A percentile compares a stretch with the other conserved stretches of the same genome.
These are phyloP conservation scores for Stenolophus ochropezus DNA, from an alignment of 2,888 invertebrate genomes.

Conservation along the genomic window DNA sequence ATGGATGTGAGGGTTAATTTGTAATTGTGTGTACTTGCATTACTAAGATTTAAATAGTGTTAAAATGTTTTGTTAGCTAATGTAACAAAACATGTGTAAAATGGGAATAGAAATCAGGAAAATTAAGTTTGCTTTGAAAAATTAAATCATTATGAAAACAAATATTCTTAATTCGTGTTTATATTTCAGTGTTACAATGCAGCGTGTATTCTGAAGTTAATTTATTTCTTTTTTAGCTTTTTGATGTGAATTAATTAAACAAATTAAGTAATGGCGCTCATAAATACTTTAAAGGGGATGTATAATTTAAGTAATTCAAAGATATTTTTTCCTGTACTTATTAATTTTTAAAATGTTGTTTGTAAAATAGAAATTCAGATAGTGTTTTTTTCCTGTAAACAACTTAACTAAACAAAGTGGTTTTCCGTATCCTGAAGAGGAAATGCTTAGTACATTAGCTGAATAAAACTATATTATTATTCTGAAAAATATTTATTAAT, in stretches of 20 bases:
- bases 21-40: not conserved
- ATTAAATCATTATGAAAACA: constrained; percentile 7
- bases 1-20: not conserved
- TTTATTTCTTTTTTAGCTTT: not conserved
- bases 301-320: not conserved
- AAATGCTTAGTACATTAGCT: no score
- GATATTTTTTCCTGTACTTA: no score
- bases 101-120: not conserved
- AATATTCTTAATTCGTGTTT: not conserved
- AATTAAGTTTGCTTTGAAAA: not conserved
- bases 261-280: not conserved
- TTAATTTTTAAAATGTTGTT: no score
- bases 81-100: not conserved
- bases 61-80: not conserved
- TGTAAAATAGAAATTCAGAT: no score
- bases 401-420: no score
- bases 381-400: no score
- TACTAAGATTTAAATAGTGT: not conserved
- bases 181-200: not conserved
- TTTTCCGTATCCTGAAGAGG: no score
- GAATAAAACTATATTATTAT: no score
- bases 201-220: not conserved
- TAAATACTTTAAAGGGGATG: not conserved
- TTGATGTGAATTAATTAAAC: not conserved
- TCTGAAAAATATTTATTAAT: no score